Evolutionary conservation across 2,888 invertebrate species (phyloP), one percentile per base, ranked within the genome.

Genomic region (Microdon myrmicae): DNA sequence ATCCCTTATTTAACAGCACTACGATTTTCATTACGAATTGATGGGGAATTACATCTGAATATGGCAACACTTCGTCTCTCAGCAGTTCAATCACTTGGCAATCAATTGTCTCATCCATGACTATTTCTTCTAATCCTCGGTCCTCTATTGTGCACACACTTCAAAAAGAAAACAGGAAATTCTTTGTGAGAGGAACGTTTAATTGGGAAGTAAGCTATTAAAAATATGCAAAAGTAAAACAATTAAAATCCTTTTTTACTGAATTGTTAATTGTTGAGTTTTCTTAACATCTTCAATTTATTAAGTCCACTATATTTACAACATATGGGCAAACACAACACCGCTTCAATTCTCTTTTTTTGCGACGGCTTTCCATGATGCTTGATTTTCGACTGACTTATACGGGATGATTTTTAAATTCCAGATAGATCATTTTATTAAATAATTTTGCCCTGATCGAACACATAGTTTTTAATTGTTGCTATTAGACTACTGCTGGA

Each of bases 1-100:
- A 92, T 9, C 94, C 94, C 73, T 89, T 87, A 78, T 94, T 92
- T 48, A 94, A 81, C 67, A 95, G 82, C 70, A 89, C 87, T 69
- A 95, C 92, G 39, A 94, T 87, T 76, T 90, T 86, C 73, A 90
- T 85, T 70, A 90, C 88, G 79, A 94, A 91, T 71, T 92, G 90
- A 77, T 88, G 85, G 44, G 92, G 90, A 75, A 94, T 86, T 68
- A 84, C 83, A 69, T 85, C 84, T 2, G 92, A 88, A 79, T 90
- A 89, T 25, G 95, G 92, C 75, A 89, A 77, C 75, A 95, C 87
- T 81, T 93, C 90, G 66, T 89, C 89, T 53, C 92, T 83, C 53
- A 94, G 82, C 69, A 94, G 79, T 73, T 92, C 90, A 68, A 94
- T 89, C 39, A 94, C 86, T 79, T 89, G 87, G 71, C 89, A 90